Base-by-base conservation (phyloP, 2,797 vertebrate species). In the Peromyscus eremicus region DNA sequence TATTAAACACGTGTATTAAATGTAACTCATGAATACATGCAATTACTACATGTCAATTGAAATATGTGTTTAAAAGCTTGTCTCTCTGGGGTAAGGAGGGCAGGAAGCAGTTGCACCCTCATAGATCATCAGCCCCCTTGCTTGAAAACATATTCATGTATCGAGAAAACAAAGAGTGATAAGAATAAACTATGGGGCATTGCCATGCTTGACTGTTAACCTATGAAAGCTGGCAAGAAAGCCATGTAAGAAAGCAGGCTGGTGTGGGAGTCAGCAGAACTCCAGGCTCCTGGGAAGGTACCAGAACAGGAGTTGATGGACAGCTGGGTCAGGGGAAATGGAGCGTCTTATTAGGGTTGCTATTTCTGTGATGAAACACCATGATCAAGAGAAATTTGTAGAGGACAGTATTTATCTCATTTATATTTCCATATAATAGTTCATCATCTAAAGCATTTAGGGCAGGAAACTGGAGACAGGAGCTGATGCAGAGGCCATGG, bases 141-240 rank as follows among this genome's bases (percentile, higher is more conserved):
- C 60, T 37, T 55, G 49, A 62, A 93, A 85, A 81, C 73, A 6
- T 70, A 32, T 46, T 92, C 52, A 40, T 32, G 14, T 88, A 12
- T 1, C 68, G n/a, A 77, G 92, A 77, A 91, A 92, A 71, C 27
- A 87, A 86, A 93, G 32, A 76, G 17, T 71, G 55, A n/a, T n/a
- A 57, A 49, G 75, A 84, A 34, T 57, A 85, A 89, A 94, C 46
- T 9, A 23, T 66, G 52, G 40, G 37, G 34, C 12, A 16, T n/a
- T 37, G 46, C 7, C 76, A 60, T 27, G 32, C 66, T 6, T 7
- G 40, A 91, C 29, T 29, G 29, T 60, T 49, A 71, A 85, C 6
- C 57, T 6, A 37, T 2, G 27, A 34, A 76, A 62, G 52, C 11
- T 34, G 4, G 55, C 0, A 10, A 37, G 23, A 73, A 2, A 71